Base-by-base conservation (phyloP, 2,797 vertebrate species). In the Molossus alvarezi region DNA sequence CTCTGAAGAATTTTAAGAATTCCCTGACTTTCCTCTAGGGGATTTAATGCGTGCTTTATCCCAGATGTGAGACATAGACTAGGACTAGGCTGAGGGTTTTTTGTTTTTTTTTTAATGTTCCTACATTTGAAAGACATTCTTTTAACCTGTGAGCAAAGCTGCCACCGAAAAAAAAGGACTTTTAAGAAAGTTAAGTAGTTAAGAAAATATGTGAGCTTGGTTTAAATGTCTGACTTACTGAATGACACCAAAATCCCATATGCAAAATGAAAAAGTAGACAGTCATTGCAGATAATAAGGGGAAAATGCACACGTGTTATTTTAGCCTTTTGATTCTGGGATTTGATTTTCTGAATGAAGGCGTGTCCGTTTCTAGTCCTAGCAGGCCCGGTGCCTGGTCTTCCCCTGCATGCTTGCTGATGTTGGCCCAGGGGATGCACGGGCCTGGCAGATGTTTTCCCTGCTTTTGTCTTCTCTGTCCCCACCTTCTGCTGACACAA, bases 1-100 rank as follows among this genome's bases (percentile, higher is more conserved):
- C 98, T 98, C 13, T 0, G 92, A 98, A 98, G 98, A 98, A 99
- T 99, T 98, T 98, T 97, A 98, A 97, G 98, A 99, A 99, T 99
- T 98, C 98, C 93, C 81, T 97, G 94, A 97, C 98, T 98, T 98
- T 98, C 98, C 98, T 98, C 97, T 92, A 95, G 97, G 92, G 98
- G 67, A 98, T 98, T 97, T 96, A 97, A 96, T 97, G 96, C 69
- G 62, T 97, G 97, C 98, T 98, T 98, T 98, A 98, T 98, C 98
- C 98, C 97, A 98, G 98, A 98, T 98, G 98, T 97, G 90, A 95
- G 89, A 97, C 97, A 94, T 93, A 81, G 97, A 97, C 75, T 91
- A 95, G 90, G 97, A 96, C 79, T 91, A 96, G 91, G 73, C 97
- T 90, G 88, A 96, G 90, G 94, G 83, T 94, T 29, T 15, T 76